These are phyloP conservation scores for Nibea albiflora DNA, from an alignment of 2,113 vertebrate species.

Conservation along the genomic window DNA sequence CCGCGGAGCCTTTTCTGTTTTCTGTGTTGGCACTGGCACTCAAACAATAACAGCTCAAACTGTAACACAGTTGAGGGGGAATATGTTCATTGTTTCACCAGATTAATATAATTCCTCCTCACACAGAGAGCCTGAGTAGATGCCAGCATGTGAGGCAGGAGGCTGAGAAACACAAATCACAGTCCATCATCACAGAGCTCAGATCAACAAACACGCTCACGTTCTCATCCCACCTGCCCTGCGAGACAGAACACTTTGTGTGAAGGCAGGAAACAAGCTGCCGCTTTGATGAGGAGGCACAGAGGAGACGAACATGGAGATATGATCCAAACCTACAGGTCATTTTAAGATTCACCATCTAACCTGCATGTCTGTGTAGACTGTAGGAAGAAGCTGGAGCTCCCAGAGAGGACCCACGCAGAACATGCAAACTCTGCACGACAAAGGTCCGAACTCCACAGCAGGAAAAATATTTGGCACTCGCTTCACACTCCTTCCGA, in stretches of 20 bases:
- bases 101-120: neutral
- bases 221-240: neutral
- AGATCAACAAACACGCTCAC: conserved; percentile 1
- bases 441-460: too few species aligned
- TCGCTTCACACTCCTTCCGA: too few species aligned
- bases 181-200: conserved; percentile 7
- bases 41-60: neutral
- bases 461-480: too few species aligned
- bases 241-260: too few species aligned
- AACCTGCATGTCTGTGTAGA: too few species aligned
- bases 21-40: neutral
- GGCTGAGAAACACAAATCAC: conserved; percentile 13
- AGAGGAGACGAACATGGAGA: neutral
- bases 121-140: neutral
- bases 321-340: too few species aligned
- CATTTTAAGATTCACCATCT: too few species aligned
- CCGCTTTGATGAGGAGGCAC: neutral
- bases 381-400: too few species aligned
- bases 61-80: neutral
- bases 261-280: neutral
- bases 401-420: too few species aligned
- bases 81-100: neutral
- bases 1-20: neutral
- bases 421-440: too few species aligned
- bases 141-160: neutral